phyloP scores from a whole-genome alignment of 2,888 invertebrate genomes.

The Cartodere bifasciata region DNA sequence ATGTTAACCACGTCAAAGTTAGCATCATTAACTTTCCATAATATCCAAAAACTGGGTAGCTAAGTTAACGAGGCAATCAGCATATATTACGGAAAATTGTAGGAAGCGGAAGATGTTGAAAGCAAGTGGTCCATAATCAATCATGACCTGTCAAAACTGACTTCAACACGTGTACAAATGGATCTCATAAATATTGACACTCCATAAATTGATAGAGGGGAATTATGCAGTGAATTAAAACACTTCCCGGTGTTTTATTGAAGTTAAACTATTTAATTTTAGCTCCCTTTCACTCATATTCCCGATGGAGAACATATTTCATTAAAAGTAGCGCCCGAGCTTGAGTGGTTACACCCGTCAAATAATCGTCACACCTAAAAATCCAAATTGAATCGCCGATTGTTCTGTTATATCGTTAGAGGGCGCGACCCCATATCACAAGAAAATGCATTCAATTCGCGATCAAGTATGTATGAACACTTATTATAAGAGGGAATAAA shows the following conservation, averaged over 20 bases:
- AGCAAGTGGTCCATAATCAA: conserved; percentile 13
- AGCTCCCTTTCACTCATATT: conserved; percentile 21
- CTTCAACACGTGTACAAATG: conserved; percentile 23
- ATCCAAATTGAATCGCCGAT: conserved; percentile 59
- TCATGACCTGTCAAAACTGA: conserved; percentile 19
- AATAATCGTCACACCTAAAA: conserved; percentile 40
- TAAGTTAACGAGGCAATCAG: no score
- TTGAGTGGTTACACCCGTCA: conserved; percentile 30
- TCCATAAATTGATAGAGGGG: conserved; percentile 25
- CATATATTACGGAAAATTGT: no score
- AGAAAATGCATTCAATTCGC: conserved; percentile 33
- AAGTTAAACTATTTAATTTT: conserved; percentile 34
- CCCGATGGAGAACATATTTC: conserved; percentile 33
- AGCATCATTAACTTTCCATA: no score
- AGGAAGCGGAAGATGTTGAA: no score
- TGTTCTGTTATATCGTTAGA: conserved; percentile 57
- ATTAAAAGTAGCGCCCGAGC: conserved; percentile 28
- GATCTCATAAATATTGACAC: conserved; percentile 25
- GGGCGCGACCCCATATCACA: conserved; percentile 38
- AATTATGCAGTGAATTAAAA: conserved; percentile 24
- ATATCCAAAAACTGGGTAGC: no score
- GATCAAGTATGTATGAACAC: conserved; percentile 36
- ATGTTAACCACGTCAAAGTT: no score
- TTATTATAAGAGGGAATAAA: conserved; percentile 31
- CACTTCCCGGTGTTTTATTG: conserved; percentile 25